Base-by-base conservation (phyloP, 2,113 vertebrate species). In the Anolis sagrei region DNA sequence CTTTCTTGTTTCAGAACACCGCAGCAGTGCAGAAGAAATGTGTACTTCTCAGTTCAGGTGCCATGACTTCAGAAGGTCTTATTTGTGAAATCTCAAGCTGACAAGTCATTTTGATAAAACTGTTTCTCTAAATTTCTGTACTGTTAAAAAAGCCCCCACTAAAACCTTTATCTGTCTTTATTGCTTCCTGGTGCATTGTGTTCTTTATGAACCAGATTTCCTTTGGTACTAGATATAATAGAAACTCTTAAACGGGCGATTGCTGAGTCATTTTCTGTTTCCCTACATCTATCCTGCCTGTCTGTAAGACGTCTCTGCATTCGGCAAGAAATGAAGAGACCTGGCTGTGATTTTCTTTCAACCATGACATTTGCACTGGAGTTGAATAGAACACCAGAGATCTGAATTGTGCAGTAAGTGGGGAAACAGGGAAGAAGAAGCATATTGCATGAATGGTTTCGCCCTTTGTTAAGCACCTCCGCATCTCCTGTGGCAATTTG, bases 261-360 rank as follows among this genome's bases (percentile, higher is more conserved):
- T 64, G 76, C 76, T 86, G 75, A 79, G 76, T 85, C 76, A 79
- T 72, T 66, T 80, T 11, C 36, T 48, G 29, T 19, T 48, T 29
- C 49, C 69, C 29, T 61, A 7, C 68, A 73, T 79, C 69, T 61
- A 73, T 62, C 84, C 8, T 4, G 62, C 70, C 54, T 61, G 48
- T 27, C 3, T 5, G 82, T 85, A 29, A 82, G 0, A n/a, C 66
- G 70, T 13, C 74, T 84, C 90, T 89, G 83, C 76, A 86, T 83
- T 78, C 76, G 89, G 82, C 79, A 84, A 90, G 82, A 89, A 92
- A 93, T 85, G n/a, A 89, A 75, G 82, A 87, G 68, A 87, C 86
- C 89, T 77, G 84, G 79, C 87, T 64, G 4, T 74, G 69, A 83
- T 83, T 76, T 54, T 68, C 9, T 82, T 76, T 1, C 29, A 36